phyloP scores from a whole-genome alignment of 2,113 vertebrate genomes.

The Sisor rabdophorus region DNA sequence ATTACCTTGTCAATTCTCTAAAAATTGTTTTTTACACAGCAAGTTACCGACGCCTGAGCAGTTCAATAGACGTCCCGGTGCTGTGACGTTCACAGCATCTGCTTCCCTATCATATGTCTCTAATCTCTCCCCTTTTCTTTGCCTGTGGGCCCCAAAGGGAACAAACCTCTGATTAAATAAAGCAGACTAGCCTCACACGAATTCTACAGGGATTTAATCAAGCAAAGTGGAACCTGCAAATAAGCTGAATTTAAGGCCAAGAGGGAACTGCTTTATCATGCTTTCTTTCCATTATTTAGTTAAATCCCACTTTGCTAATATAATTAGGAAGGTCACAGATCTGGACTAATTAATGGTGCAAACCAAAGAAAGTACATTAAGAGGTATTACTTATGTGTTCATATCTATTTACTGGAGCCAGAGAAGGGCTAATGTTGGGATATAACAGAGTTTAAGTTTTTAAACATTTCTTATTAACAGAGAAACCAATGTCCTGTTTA shows the following conservation, averaged over 20 bases:
- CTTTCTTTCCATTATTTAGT: conserved; percentile 30
- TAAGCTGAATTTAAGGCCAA: conserved; percentile 34
- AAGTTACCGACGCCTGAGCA: conserved; percentile 35
- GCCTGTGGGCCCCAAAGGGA: conserved; percentile 40
- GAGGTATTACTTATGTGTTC: neutral
- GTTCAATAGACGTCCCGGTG: conserved; percentile 21
- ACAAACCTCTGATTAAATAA: conserved; percentile 50
- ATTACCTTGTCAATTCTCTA: conserved; percentile 32
- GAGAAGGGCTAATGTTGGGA: neutral
- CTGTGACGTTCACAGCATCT: conserved; percentile 4
- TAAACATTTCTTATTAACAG: neutral
- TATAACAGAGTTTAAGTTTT: neutral
- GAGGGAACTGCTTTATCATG: conserved; percentile 25
- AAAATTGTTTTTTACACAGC: conserved; percentile 8
- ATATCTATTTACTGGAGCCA: neutral
- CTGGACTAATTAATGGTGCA: conserved; percentile 15
- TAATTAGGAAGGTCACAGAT: conserved; percentile 10
- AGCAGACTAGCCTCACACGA: conserved; percentile 36
- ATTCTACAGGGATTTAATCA: conserved; percentile 51
- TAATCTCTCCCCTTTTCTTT: conserved; percentile 17
- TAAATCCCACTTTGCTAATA: conserved; percentile 28
- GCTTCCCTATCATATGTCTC: conserved; percentile 18
- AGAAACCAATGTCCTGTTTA: neutral
- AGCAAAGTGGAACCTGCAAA: conserved; percentile 49
- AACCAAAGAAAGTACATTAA: conserved; percentile 7